Conservation (phyloP, 92 coral and sea anemone genomes). For the Palythoa heliodiscus region DNA sequence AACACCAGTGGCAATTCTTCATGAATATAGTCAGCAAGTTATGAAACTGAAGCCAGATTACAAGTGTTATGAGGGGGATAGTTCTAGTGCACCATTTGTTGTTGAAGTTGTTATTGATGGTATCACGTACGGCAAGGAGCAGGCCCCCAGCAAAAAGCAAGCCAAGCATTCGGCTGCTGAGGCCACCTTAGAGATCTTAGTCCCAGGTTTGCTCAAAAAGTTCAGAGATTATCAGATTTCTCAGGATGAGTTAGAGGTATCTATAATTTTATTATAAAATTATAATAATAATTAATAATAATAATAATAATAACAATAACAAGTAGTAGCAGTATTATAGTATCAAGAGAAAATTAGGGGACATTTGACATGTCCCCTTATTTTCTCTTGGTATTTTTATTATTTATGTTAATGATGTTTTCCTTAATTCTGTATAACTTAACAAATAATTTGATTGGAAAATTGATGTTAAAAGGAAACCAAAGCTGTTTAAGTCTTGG, state of each 20-base stretch:
- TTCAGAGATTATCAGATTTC: constrained; percentile 72
- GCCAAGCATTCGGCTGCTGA: constrained; percentile 93
- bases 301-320: too few species aligned
- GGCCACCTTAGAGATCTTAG: constrained; percentile 73
- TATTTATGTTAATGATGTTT: too few species aligned
- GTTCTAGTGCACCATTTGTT: constrained; percentile 75
- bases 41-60: constrained; percentile 84
- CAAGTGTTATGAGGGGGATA: constrained; percentile 76
- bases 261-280: neutral
- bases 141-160: constrained; percentile 83
- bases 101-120: constrained; percentile 87
- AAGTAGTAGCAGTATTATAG: too few species aligned
- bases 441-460: too few species aligned
- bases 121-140: constrained; percentile 78
- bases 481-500: too few species aligned
- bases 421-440: too few species aligned
- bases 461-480: too few species aligned
- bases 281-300: too few species aligned
- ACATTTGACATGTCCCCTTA: too few species aligned
- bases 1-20: constrained; percentile 88
- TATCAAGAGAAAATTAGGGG: too few species aligned
- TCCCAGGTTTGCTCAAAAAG: constrained; percentile 79
- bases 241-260: constrained; percentile 77
- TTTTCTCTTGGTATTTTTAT: too few species aligned
- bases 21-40: constrained; percentile 82